phyloP scores from a whole-genome alignment of 1,140 invertebrate genomes.

The Arion vulgaris region DNA sequence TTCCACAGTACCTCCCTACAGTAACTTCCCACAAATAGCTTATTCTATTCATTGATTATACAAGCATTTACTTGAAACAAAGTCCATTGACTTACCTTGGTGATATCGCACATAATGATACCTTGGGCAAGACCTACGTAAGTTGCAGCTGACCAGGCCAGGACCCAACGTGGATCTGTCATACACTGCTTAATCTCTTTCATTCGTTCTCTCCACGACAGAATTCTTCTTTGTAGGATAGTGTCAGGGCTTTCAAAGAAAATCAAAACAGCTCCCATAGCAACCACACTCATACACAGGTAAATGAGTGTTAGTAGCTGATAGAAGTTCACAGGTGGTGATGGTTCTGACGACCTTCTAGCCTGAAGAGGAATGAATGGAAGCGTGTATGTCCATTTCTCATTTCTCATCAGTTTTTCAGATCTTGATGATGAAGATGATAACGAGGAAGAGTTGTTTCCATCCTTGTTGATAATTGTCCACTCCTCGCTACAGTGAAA shows the following conservation, averaged over 20 bases:
- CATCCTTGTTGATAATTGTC: neutral
- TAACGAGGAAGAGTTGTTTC: neutral
- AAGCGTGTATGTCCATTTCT: constrained; percentile 50
- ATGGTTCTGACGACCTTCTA: constrained; percentile 24
- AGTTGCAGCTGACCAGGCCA: constrained; percentile 37
- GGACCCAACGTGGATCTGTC: constrained; percentile 38
- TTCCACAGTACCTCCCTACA: no score
- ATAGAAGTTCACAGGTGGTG: constrained; percentile 45
- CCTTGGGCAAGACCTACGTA: constrained; percentile 46
- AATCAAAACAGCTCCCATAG: constrained; percentile 47
- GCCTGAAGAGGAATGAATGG: constrained; percentile 49
- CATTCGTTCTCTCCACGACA: constrained; percentile 42
- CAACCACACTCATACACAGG: constrained; percentile 46
- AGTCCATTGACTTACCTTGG: constrained; percentile 47
- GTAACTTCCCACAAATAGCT: no score
- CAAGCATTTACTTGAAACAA: no score
- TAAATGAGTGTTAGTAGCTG: constrained; percentile 51
- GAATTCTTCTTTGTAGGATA: constrained; percentile 24
- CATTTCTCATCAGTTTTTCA: constrained; percentile 1
- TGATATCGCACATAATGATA: constrained; percentile 47
- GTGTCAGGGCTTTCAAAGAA: constrained; percentile 51
- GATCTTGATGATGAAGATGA: neutral
- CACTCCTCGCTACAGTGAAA: constrained; percentile 42
- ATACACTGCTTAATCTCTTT: constrained; percentile 30
- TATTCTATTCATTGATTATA: no score